These are phyloP conservation scores for Sanderia malayensis DNA, from an alignment of 30 jellyfish, hydroid and myxozoan genomes.

Conservation along the genomic window DNA sequence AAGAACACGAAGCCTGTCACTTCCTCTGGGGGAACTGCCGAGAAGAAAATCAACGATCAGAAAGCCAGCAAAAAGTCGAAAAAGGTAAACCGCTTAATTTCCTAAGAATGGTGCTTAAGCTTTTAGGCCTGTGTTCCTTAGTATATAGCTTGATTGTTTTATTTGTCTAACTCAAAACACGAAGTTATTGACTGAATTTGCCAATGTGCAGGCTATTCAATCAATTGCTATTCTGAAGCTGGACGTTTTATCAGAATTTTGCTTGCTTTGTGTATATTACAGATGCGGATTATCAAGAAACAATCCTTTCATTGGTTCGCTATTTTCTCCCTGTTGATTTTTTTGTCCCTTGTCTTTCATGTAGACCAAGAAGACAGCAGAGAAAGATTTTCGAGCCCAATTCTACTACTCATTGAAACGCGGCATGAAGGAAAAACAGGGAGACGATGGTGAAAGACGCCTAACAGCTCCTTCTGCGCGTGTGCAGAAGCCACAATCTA, in stretches of 20 bases:
- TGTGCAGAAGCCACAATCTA: neutral
- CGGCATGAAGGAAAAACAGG: conserved; percentile 33
- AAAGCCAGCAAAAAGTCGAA: conserved; percentile 13
- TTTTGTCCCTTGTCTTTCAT: neutral
- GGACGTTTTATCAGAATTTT: no score
- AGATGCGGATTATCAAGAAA: no score
- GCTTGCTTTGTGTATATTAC: no score
- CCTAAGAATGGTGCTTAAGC: no score
- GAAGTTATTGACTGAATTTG: no score
- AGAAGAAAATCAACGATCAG: conserved; percentile 12
- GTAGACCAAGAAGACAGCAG: neutral
- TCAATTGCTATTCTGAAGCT: no score
- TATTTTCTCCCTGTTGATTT: no score
- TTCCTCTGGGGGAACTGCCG: conserved; percentile 19
- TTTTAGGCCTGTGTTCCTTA: no score
- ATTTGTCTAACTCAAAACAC: no score
- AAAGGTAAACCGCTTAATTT: conserved; percentile 1
- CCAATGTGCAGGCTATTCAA: no score
- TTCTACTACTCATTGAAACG: conserved; percentile 72
- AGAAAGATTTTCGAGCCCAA: conserved; percentile 87
- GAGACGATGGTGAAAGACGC: conserved; percentile 6
- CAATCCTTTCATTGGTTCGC: no score
- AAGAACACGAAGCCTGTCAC: conserved; percentile 62
- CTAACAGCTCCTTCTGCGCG: neutral
- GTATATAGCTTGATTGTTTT: no score